phyloP scores from a whole-genome alignment of 2,888 invertebrate species.

The Portevinia maculata region DNA sequence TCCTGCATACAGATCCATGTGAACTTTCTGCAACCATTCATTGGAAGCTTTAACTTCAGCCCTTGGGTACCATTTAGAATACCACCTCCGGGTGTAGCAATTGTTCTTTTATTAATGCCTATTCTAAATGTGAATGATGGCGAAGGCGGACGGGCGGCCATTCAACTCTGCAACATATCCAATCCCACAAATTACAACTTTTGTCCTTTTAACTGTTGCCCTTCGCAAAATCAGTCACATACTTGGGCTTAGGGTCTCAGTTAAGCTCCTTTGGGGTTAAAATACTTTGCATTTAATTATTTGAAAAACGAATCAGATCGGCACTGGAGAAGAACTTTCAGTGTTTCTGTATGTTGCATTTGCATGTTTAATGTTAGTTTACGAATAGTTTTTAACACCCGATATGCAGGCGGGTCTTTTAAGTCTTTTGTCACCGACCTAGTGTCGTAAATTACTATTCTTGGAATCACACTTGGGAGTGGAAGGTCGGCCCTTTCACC shows the following conservation, averaged over 20 bases:
- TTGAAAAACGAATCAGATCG: conserved; percentile 30
- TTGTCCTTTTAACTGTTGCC: conserved; percentile 50
- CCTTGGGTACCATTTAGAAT: conserved; percentile 65
- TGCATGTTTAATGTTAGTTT: conserved; percentile 54
- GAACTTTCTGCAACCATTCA: conserved; percentile 33
- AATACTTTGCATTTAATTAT: conserved; percentile 65
- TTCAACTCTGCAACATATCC: conserved; percentile 32
- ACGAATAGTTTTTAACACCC: conserved; percentile 37
- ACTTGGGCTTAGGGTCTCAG: conserved; percentile 13
- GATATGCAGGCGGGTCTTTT: conserved; percentile 29
- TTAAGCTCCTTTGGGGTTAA: conserved; percentile 47
- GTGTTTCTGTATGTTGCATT: conserved; percentile 34
- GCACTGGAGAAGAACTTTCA: neutral
- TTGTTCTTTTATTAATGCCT: conserved; percentile 73
- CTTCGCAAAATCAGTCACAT: conserved; percentile 35
- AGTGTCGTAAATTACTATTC: conserved; percentile 67
- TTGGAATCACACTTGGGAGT: conserved; percentile 35
- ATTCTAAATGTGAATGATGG: conserved; percentile 67
- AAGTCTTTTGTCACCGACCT: conserved; percentile 32
- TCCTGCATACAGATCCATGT: too few species aligned
- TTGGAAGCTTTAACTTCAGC: conserved; percentile 58
- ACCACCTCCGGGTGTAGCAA: conserved; percentile 53
- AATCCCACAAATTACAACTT: conserved; percentile 66
- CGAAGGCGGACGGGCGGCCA: neutral
- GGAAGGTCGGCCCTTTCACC: neutral